A percentile compares a stretch with the other conserved stretches of the same genome.
Evolutionary conservation across 2,797 vertebrate genomes (phyloP).

Genomic region (Pangasius krempfi): DNA sequence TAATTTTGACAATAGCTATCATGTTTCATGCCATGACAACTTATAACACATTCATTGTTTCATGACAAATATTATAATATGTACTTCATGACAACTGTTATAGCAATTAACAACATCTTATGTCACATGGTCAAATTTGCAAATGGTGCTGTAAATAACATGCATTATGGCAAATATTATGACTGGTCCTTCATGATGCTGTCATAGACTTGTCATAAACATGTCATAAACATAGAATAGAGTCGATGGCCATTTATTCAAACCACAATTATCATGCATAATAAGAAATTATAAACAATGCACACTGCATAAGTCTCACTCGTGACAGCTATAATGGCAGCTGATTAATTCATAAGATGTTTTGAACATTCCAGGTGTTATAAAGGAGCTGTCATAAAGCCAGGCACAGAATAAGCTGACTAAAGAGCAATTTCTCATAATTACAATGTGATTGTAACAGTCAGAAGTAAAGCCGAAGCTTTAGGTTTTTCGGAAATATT

Average conservation of each 20-base stretch:
- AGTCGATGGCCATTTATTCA: not conserved
- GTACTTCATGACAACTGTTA: not conserved
- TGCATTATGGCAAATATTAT: not conserved
- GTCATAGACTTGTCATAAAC: not conserved
- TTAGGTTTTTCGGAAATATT: not conserved
- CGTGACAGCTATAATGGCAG: not conserved
- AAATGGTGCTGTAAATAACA: not conserved
- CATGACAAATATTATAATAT: not conserved
- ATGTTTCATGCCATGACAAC: not conserved
- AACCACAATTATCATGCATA: not conserved
- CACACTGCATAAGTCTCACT: not conserved
- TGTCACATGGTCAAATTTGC: not conserved
- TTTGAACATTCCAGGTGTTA: not conserved
- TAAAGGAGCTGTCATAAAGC: no score
- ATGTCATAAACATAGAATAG: not conserved
- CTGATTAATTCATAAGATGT: not conserved
- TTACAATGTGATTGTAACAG: not conserved
- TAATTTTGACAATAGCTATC: not conserved
- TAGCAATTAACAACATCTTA: not conserved
- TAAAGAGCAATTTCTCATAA: not conserved
- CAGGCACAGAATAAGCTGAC: no score
- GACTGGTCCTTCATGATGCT: not conserved
- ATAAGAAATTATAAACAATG: not conserved
- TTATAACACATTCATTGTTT: not conserved
- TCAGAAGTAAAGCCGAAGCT: not conserved